Percentiles rank a stretch among this genome's conserved stretches.
phyloP scores from a whole-genome alignment of 2,113 vertebrate genomes.

The Calypte anna region DNA sequence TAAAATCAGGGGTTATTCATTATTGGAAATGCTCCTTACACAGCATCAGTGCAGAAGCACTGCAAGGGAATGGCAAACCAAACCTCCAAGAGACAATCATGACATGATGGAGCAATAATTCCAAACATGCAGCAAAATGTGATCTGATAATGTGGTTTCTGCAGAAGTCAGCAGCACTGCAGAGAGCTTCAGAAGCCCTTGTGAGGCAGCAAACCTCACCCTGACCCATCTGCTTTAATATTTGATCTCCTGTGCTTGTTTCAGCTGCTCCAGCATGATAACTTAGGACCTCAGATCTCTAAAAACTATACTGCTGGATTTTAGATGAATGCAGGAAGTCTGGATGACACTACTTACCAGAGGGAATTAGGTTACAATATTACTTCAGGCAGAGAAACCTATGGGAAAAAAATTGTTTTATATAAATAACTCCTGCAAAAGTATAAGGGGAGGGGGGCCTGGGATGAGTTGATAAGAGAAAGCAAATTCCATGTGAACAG shows the following conservation, averaged over 20 bases:
- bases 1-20: not conserved
- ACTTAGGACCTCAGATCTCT: not conserved
- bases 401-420: not conserved
- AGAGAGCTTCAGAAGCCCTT: not conserved
- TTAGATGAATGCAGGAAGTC: not conserved
- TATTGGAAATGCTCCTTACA: not conserved
- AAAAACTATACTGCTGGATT: not conserved
- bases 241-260: not conserved
- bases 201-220: not conserved
- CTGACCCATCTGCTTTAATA: not conserved
- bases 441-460: not conserved
- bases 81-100: not conserved
- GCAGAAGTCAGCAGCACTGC: not conserved
- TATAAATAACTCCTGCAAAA: not conserved
- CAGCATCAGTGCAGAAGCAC: not conserved
- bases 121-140: not conserved
- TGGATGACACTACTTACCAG: not conserved
- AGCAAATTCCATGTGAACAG: not conserved
- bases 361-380: slow-evolving; percentile 12
- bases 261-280: not conserved
- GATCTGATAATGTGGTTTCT: not conserved
- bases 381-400: not conserved
- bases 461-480: slow-evolving; percentile 1
- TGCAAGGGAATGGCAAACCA: not conserved
- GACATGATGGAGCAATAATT: not conserved